A percentile compares a stretch with the other conserved stretches of the same genome.
phyloP scores from a whole-genome alignment of 2,888 invertebrate genomes.

The Buathra laborator region DNA sequence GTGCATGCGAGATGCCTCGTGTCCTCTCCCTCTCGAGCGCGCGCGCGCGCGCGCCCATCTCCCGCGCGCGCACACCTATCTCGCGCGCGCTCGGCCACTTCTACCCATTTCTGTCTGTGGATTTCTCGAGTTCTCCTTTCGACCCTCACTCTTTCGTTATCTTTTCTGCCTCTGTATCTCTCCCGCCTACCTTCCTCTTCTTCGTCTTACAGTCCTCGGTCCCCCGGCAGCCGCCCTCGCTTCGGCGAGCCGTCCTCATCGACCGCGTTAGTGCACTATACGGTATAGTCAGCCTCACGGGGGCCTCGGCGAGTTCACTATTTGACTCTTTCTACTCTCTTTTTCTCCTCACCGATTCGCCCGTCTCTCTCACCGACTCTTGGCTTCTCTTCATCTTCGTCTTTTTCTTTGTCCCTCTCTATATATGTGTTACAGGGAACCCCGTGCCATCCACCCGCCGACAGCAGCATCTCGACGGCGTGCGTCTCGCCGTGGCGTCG shows the following conservation, averaged over 20 bases:
- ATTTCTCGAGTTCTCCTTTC: conserved; percentile 67
- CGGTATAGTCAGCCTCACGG: conserved; percentile 25
- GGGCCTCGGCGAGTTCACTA: conserved; percentile 63
- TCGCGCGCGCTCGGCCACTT: conserved; percentile 57
- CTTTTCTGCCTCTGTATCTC: conserved; percentile 52
- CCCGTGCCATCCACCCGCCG: conserved; percentile 61
- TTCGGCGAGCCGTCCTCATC: conserved; percentile 66
- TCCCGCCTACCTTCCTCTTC: conserved; percentile 36
- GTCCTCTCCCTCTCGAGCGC: background rate
- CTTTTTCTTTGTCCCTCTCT: conserved; percentile 31
- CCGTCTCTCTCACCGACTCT: background rate
- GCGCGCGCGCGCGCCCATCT: background rate
- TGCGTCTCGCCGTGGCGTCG: conserved; percentile 66
- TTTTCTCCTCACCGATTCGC: background rate
- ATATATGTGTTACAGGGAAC: conserved; percentile 29
- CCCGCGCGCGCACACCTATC: conserved; percentile 12
- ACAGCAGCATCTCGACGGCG: conserved; percentile 59
- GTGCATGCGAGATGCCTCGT: conserved; percentile 16
- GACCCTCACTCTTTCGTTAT: conserved; percentile 66
- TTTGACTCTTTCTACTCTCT: conserved; percentile 60
- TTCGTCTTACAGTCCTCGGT: conserved; percentile 60
- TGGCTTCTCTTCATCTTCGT: background rate
- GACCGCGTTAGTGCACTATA: conserved; percentile 60
- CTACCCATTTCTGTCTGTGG: conserved; percentile 68
- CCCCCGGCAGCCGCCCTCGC: conserved; percentile 68